Evolutionary conservation across 2,113 vertebrate genomes (phyloP), one percentile per base, ranked within the genome.

Genomic region (Chloropsis cyanopogon): DNA sequence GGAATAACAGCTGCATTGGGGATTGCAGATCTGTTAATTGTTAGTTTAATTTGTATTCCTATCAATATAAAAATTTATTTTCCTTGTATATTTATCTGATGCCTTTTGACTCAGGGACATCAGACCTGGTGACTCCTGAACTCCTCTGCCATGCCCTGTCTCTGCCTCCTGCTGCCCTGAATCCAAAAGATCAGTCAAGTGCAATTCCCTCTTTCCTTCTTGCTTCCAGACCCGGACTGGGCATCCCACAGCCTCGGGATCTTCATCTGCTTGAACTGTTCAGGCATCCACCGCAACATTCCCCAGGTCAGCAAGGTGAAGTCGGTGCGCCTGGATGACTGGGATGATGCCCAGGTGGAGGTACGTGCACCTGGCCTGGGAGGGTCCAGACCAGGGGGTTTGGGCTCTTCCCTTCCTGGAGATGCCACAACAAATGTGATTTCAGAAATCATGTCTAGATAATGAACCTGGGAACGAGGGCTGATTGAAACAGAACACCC

Each of bases 191-290:
- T 21, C 50, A n/a, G 0, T 11, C 22, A 15, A 18, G 42, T 41
- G 31, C 65, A n/a, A 56, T 63, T 60, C 37, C 70, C 17, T 78
- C n/a, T 72, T 39, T 50, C 39, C 14, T 71, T 80, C 68, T 96
- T n/a, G 31, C 47, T 97, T 96, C 21, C 97, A 99, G 99, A 99
- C 92, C 98, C 99, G 0, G 99, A 99, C 94, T 99, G 99, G 99
- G 99, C 99, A 4, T 99, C 99, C 12, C 97, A 99, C 94, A 99
- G 98, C 78, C 92, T 99, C 12, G 99, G 99, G 20, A 98, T 99
- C 90, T 99, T 99, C 95, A 98, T 99, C 94, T 99, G 99, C 95
- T 97, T 99, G 97, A 99, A 97, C 69, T 99, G 99, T 93, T 99
- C 99, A 0, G 98, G 99, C 61, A 98, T 99, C 92, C 99, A 99